Evolutionary conservation across 1,140 invertebrate species (phyloP).

Genomic region (Drosophila orosa): DNA sequence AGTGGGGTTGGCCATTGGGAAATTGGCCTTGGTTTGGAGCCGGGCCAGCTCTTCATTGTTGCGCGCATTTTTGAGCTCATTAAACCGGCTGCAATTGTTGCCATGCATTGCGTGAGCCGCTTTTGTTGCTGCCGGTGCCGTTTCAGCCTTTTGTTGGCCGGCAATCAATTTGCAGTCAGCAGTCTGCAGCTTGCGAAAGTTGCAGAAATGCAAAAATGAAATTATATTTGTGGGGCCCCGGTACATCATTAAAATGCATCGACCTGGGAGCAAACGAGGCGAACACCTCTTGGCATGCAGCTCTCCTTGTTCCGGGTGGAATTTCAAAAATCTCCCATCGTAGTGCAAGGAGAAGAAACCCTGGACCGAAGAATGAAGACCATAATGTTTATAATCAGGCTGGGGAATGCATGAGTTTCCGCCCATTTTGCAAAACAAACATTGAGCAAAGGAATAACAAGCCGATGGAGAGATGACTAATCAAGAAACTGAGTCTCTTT

Average conservation of each 20-base stretch:
- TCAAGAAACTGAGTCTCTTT: not conserved
- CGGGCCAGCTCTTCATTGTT: conserved; percentile 69
- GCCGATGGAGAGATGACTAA: not conserved
- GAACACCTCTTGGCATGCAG: conserved; percentile 60
- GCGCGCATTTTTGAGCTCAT: conserved; percentile 79
- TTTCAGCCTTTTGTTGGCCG: conserved; percentile 37
- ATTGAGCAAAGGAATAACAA: not conserved
- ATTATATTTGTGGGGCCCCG: conserved; percentile 71
- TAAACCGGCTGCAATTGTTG: conserved; percentile 75
- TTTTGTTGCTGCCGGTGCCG: conserved; percentile 30
- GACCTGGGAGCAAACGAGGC: conserved; percentile 59
- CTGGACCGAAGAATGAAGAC: not conserved
- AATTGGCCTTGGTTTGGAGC: conserved; percentile 48
- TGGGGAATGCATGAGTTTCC: conserved; percentile 21
- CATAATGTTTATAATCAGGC: conserved; percentile 38
- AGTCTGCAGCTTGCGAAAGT: conserved; percentile 69
- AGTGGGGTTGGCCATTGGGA: conserved; percentile 38
- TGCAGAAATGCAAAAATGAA: conserved; percentile 75
- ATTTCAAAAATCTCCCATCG: conserved; percentile 53
- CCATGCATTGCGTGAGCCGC: conserved; percentile 58
- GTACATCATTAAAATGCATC: conserved; percentile 80
- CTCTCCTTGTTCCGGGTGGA: conserved; percentile 43
- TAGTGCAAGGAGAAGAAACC: conserved; percentile 1
- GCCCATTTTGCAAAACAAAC: conserved; percentile 24
- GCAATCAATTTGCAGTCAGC: conserved; percentile 80